These are phyloP conservation scores for Sceloporus tristichus DNA, from an alignment of 2,113 vertebrate species.

Conservation along the genomic window DNA sequence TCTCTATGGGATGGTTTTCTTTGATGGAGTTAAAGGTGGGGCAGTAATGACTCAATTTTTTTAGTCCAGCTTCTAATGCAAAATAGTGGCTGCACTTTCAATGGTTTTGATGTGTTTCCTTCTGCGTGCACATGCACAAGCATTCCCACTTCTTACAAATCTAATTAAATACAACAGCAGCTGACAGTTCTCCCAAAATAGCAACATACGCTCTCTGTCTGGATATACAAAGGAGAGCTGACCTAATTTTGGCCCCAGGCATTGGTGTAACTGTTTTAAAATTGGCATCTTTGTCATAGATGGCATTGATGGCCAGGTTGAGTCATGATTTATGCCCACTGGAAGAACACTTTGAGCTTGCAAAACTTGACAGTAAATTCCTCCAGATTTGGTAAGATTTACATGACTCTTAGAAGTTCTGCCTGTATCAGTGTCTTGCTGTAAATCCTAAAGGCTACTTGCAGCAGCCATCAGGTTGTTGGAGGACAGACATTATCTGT, in stretches of 20 bases:
- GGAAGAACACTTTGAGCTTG: conserved; percentile 67
- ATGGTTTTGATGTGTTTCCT: conserved; percentile 53
- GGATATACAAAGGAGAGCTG: conserved; percentile 55
- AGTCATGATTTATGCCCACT: conserved; percentile 71
- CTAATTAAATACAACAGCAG: conserved; percentile 55
- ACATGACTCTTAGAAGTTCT: conserved; percentile 3
- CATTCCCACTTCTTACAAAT: conserved; percentile 55
- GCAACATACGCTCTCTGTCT: conserved; percentile 25
- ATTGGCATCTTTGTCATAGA: conserved; percentile 68
- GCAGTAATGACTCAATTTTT: conserved; percentile 47
- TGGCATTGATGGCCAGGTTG: conserved; percentile 54
- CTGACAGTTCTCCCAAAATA: conserved; percentile 66
- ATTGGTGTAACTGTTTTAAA: conserved; percentile 69
- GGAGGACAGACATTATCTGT: conserved; percentile 57
- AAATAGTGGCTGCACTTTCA: conserved; percentile 62
- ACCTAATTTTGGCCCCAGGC: conserved; percentile 51
- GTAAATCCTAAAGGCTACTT: conserved; percentile 60
- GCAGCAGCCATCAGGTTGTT: neutral
- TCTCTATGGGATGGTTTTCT: neutral
- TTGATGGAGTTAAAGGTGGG: conserved; percentile 48
- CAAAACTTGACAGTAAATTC: conserved; percentile 68
- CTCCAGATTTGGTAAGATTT: conserved; percentile 62
- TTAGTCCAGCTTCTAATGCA: conserved; percentile 57
- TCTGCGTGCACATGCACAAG: neutral
- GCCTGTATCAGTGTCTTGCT: conserved; percentile 41